Evolutionary conservation across 2,113 vertebrate species (phyloP), one percentile per base, ranked within the genome.

Genomic region (Ancistrus triradiatus): DNA sequence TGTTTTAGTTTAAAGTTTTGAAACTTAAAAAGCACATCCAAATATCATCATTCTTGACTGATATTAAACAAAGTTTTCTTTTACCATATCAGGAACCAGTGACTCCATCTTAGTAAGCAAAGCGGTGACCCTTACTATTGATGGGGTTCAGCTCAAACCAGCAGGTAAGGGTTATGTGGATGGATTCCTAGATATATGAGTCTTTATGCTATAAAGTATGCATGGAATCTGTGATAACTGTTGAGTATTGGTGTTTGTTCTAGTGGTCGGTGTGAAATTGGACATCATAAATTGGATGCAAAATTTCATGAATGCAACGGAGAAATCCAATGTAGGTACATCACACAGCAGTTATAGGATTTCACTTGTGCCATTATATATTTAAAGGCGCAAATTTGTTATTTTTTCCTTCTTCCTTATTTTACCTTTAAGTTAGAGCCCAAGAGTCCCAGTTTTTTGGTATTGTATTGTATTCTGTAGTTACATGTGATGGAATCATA

Each of bases 211-310:
- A 7, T 31, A 7, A 31, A 7, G 7, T 7, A 31, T 31, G 27
- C n/a, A n/a, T n/a, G n/a, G n/a, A n/a, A n/a, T 11, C 35, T 37
- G 38, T 37, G 7, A 24, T 17, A 14, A 46, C 4, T 9, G 22
- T 13, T n/a, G 11, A n/a, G 38, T 42, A 31, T 28, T 48, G 1
- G 46, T 35, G 1, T 76, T 81, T 66, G 75, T 88, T 84, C 55
- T 80, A 98, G 95, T 97, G 86, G 93, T 94, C 59, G 95, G 95
- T 65, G 89, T 97, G 74, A 93, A 92, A 88, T 85, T 98, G 84
- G 90, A 94, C 61, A 72, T 91, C 70, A 77, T 15, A 50, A 80
- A 65, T 38, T 98, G 93, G 95, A 94, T 95, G 91, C 75, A 84
- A 17, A 92, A 85, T 83, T 97, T 98, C 80, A 93, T 91, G 74